phyloP scores from a whole-genome alignment of 2,797 vertebrate genomes.

The Cryptoblepharus egeriae region DNA sequence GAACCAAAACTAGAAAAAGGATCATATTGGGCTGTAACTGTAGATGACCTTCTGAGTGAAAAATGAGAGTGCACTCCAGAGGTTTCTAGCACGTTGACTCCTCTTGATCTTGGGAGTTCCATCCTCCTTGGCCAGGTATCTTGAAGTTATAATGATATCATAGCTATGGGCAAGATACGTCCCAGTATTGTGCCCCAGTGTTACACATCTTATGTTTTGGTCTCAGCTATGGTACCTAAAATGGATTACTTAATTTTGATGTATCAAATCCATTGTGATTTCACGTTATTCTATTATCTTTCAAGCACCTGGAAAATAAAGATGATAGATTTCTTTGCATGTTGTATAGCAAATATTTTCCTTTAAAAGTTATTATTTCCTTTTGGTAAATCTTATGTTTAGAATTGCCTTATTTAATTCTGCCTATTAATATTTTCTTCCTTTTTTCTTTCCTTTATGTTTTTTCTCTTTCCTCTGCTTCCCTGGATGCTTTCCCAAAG shows the following conservation, averaged over 20 bases:
- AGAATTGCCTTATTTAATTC: slow-evolving; percentile 65
- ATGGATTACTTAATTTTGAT: background rate
- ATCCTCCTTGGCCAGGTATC: no score
- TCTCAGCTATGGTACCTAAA: background rate
- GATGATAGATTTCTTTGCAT: slow-evolving; percentile 14
- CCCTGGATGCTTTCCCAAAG: slow-evolving; percentile 97
- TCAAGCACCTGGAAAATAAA: slow-evolving; percentile 26
- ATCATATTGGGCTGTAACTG: no score
- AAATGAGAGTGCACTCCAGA: no score
- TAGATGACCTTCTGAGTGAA: no score
- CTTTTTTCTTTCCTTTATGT: slow-evolving; percentile 77
- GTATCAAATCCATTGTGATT: slow-evolving; percentile 36
- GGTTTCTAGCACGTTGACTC: no score
- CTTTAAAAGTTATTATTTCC: slow-evolving; percentile 51
- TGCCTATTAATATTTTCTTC: slow-evolving; percentile 73
- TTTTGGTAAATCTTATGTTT: slow-evolving; percentile 45
- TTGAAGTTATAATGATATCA: no score
- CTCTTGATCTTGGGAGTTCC: no score
- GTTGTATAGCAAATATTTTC: slow-evolving; percentile 33
- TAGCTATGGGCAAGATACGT: background rate
- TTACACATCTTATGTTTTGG: background rate
- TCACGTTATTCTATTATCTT: slow-evolving; percentile 38
- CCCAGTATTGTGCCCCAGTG: no score
- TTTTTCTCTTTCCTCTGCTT: slow-evolving; percentile 86
- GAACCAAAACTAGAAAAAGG: no score